Evolutionary conservation across 2,113 vertebrate species (phyloP), one percentile per base, ranked within the genome.

Genomic region (Albula glossodonta): DNA sequence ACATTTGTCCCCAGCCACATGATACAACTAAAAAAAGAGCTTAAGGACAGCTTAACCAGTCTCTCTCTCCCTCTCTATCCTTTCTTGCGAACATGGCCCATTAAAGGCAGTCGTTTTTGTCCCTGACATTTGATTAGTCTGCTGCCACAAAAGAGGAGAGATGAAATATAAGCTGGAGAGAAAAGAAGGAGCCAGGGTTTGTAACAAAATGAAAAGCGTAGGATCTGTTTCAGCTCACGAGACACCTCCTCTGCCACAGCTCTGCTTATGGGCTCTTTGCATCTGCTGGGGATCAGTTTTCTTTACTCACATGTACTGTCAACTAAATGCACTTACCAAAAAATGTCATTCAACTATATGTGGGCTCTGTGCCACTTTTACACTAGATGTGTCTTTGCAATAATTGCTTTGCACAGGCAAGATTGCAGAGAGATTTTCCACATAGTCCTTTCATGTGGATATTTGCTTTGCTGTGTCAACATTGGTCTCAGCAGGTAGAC

Each of bases 181-280:
- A 80, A 2, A 80, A 86, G 78, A 78, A 51, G 78, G 74, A 86
- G 85, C 74, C 49, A 49, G 83, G 81, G 22, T 78, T 41, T 86
- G 49, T 51, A 51, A 3, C 31, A 51, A 25, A 83, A 41, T 41
- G 31, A 80, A 82, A 13, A 78, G 78, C 83, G 81, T 77, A 85
- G 83, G 17, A 85, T 86, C 31, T 63, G 77, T 11, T 81, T 74
- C 5, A 48, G 3, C 48, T 81, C 49, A 56, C 10, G 82, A 13
- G 80, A 51, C 25, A 51, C 48, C 53, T 41, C 41, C 56, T 63
- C 53, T 11, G 5, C 49, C 60, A n/a, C 66, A 84, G 31, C 52
- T 25, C 51, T 41, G 25, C n/a, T 81, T 51, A 17, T 48, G 81
- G 78, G 1, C 22, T 81, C 53, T 51, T 19, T 82, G 79, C 49